Conservation (phyloP, 2,113 vertebrate genomes). For the Deroptyus accipitrinus region DNA sequence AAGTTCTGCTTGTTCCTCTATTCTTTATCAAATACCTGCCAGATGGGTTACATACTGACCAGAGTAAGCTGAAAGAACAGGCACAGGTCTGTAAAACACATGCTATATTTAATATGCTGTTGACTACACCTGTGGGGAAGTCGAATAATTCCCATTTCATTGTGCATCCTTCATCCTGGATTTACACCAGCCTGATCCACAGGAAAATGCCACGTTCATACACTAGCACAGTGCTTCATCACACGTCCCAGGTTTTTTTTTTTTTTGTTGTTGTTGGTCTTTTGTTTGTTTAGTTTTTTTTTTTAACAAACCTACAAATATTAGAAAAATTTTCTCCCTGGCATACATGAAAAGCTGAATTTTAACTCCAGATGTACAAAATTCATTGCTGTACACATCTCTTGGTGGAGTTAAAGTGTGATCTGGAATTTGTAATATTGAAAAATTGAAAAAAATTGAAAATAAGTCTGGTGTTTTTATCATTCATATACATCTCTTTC, state of each 20-base stretch:
- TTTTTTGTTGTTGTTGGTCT: neutral
- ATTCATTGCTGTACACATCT: neutral
- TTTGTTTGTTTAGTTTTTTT: neutral
- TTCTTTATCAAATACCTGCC: neutral
- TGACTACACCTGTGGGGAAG: neutral
- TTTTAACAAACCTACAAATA: neutral
- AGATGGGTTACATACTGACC: neutral
- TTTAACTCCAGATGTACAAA: neutral
- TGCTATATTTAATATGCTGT: neutral
- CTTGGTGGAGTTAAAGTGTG: neutral
- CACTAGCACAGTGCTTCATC: neutral
- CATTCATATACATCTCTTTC: neutral
- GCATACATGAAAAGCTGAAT: neutral
- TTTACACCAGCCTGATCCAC: neutral
- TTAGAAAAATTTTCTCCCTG: neutral
- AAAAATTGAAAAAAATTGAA: neutral
- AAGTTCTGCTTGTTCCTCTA: neutral
- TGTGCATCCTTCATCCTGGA: neutral
- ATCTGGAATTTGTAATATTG: neutral
- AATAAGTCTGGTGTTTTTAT: neutral
- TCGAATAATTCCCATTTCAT: neutral
- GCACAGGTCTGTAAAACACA: neutral
- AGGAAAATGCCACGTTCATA: neutral
- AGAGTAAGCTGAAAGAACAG: conserved; percentile 16
- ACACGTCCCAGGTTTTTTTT: fast-evolving